Percentiles rank a stretch among this genome's conserved stretches.
Conservation (phyloP, 1,140 invertebrate genomes). For the Drosophila kanapiae region DNA sequence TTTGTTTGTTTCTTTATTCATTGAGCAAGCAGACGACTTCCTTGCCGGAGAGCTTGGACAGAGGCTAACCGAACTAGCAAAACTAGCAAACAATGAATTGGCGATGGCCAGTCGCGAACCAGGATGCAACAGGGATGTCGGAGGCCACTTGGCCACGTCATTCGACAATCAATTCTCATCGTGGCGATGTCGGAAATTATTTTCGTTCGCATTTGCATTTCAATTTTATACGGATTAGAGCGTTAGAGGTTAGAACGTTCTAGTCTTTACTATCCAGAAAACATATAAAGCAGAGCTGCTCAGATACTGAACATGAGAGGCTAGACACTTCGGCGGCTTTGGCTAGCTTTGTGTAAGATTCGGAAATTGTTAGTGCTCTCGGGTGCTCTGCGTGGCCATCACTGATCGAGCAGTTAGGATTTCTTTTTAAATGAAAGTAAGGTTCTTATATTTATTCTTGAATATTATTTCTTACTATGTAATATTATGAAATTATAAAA, state of each 20-base stretch:
- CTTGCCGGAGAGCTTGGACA: conserved; percentile 36
- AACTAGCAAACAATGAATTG: conserved; percentile 72
- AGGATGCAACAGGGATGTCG: conserved; percentile 2
- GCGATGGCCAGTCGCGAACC: background rate
- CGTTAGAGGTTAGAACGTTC: background rate
- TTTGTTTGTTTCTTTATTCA: conserved; percentile 83
- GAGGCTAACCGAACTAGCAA: conserved; percentile 56
- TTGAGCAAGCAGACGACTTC: conserved; percentile 57
- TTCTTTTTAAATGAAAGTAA: too few relatives aligned
- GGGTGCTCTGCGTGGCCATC: background rate
- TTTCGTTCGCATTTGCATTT: conserved; percentile 41
- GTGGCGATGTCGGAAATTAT: conserved; percentile 38
- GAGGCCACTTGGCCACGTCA: conserved; percentile 50
- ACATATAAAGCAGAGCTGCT: background rate
- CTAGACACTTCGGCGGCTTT: background rate
- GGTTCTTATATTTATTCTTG: too few relatives aligned
- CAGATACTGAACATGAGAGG: background rate
- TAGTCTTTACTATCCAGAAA: background rate
- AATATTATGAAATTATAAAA: background rate
- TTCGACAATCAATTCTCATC: conserved; percentile 37
- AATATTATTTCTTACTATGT: too few relatives aligned
- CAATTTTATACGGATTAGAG: conserved; percentile 6
- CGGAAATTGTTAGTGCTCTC: background rate
- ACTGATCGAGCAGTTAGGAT: too few relatives aligned
- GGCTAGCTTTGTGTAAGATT: background rate